A percentile compares a stretch with the other conserved stretches of the same genome.
Evolutionary conservation across 2,797 vertebrate species (phyloP).

Genomic region (Etheostoma perlongum): DNA sequence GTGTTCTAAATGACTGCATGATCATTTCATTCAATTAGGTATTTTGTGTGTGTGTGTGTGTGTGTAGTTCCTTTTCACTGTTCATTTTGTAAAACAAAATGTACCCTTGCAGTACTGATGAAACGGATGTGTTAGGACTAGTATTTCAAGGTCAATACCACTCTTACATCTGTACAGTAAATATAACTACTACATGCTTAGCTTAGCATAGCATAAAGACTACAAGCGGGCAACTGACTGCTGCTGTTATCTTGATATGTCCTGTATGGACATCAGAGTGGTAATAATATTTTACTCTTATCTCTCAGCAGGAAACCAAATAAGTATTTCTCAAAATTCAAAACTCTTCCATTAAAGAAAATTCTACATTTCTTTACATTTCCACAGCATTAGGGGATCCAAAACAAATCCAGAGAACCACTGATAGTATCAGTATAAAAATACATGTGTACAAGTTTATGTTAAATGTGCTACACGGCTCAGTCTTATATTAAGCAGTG

Average conservation of each 20-base stretch:
- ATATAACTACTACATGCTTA: too few relatives aligned
- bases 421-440: background rate
- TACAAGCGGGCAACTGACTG: background rate
- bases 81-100: conserved; percentile 6
- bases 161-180: background rate
- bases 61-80: background rate
- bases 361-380: background rate
- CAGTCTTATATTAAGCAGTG: conserved; percentile 48
- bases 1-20: conserved; percentile 25
- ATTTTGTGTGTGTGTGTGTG: too few relatives aligned
- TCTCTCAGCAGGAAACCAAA: background rate
- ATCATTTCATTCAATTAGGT: background rate
- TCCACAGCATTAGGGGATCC: background rate
- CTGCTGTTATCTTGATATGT: background rate
- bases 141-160: background rate
- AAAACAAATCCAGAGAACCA: background rate
- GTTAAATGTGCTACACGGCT: background rate
- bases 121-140: background rate
- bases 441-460: background rate
- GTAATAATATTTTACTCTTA: background rate
- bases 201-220: background rate
- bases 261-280: background rate
- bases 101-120: background rate
- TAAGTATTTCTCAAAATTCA: background rate
- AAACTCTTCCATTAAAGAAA: background rate